phyloP scores from a whole-genome alignment of 2,888 invertebrate species.

The Andrena minutula region DNA sequence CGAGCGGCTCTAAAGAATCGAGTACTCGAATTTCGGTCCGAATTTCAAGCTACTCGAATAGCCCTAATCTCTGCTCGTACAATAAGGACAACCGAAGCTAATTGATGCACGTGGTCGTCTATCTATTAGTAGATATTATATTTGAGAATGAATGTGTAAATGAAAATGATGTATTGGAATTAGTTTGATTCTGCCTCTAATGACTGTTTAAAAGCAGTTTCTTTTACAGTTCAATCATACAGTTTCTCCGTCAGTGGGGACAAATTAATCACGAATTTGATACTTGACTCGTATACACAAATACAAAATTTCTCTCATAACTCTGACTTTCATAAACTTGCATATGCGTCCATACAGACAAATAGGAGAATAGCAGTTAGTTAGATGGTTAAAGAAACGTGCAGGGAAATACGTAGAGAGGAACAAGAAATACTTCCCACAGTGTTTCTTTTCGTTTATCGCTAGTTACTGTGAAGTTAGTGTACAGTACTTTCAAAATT shows the following conservation, averaged over 20 bases:
- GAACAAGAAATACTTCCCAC: conserved; percentile 6
- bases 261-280: conserved; percentile 10
- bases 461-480: neutral
- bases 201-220: neutral
- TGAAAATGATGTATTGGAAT: neutral
- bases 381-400: neutral
- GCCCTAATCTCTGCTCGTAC: neutral
- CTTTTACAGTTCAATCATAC: conserved; percentile 14
- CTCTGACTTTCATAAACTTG: conserved; percentile 17
- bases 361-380: neutral
- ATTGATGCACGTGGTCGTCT: neutral
- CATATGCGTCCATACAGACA: neutral
- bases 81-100: neutral
- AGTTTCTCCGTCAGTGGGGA: conserved; percentile 2
- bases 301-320: neutral
- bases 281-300: neutral
- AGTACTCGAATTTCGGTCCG: too few relatives aligned
- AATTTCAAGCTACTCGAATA: too few relatives aligned
- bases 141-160: conserved; percentile 16
- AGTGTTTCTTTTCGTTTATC: conserved; percentile 11
- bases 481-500: neutral
- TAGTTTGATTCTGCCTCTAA: neutral
- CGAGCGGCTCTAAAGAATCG: too few relatives aligned
- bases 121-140: conserved; percentile 16
- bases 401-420: neutral